Base-by-base conservation (phyloP, 2,888 invertebrate genomes). In the Cotesia congregata region DNA sequence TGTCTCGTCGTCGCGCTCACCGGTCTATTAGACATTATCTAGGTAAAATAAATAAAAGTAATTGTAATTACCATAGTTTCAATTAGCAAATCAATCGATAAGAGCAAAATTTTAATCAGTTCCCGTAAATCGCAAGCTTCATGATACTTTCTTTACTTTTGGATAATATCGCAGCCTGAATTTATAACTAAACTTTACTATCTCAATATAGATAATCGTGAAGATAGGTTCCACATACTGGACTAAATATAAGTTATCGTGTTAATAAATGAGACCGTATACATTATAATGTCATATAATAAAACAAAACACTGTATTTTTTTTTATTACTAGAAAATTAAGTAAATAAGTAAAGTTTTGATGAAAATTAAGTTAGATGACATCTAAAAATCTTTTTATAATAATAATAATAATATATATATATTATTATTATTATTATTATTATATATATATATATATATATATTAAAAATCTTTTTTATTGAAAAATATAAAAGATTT, bases 1-100 rank as follows among this genome's bases (percentile, higher is more conserved):
- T 94, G 92, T 79, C 95, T 92, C 41, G 94, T 93, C 80, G 94
- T 93, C 60, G 95, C 94, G 71, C 95, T 95, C 89, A 93, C 92
- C 6, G 95, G 95, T 84, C 94, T 92, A 88, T 92, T 91, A 90
- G 91, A 90, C 92, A 92, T 89, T 85, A 86, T 77, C 78, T 79
- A 74, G 62, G 30, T 30, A 74, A 80, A 38, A 30, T 64, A 72
- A 70, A 72, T 15, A 3, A 61, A 70, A 60, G 6, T 39, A 15
- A 61, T 62, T 71, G 38, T 9, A 20, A 67, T 39, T 5, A 12
- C 9, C 39, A 12, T 15, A 64, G 17, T 15, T 9, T 30, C 30
- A 30, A 30, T 30, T 30, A 30, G 15, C 17, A 65, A 9, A 50
- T 9, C 7, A 50, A 50, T 12, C 50, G 4, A 9, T 12, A 50